phyloP scores from a whole-genome alignment of 2,113 vertebrate species.

The Climacteris rufus region DNA sequence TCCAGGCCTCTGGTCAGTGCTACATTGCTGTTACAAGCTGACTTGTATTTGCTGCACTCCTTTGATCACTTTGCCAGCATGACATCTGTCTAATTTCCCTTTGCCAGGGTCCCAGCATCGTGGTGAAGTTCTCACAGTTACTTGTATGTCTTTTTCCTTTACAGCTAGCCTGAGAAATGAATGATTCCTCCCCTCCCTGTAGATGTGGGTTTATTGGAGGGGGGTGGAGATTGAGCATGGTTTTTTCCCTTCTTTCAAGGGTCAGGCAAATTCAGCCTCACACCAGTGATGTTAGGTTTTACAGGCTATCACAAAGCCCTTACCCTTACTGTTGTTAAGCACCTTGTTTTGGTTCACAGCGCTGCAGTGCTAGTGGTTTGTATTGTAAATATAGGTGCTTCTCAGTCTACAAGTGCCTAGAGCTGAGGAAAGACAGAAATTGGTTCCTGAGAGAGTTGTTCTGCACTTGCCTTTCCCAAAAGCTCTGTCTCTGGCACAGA shows the following conservation, averaged over 20 bases:
- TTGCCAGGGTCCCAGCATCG: not conserved
- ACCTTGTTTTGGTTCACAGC: not conserved
- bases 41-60: not conserved
- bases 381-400: not conserved
- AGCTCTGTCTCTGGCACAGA: fast-evolving
- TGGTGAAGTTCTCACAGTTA: slow-evolving; percentile 1
- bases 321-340: not conserved
- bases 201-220: not conserved
- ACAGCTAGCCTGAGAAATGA: not conserved
- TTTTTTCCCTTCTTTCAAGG: not conserved
- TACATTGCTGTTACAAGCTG: not conserved
- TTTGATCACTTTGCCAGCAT: not conserved
- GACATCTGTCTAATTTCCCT: not conserved
- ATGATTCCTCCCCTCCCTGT: not conserved
- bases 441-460: not conserved
- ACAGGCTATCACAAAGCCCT: not conserved
- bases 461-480: not conserved
- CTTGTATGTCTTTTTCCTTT: not conserved
- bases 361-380: not conserved
- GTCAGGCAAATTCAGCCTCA: not conserved
- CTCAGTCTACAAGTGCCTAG: not conserved
- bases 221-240: fast-evolving
- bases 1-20: slow-evolving; percentile 2
- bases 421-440: not conserved
- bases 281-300: not conserved